Percentiles rank a stretch among this genome's conserved stretches.
These are phyloP conservation scores for Macrostomum cliftonense DNA, from an alignment of 2,888 invertebrate species.

Conservation along the genomic window DNA sequence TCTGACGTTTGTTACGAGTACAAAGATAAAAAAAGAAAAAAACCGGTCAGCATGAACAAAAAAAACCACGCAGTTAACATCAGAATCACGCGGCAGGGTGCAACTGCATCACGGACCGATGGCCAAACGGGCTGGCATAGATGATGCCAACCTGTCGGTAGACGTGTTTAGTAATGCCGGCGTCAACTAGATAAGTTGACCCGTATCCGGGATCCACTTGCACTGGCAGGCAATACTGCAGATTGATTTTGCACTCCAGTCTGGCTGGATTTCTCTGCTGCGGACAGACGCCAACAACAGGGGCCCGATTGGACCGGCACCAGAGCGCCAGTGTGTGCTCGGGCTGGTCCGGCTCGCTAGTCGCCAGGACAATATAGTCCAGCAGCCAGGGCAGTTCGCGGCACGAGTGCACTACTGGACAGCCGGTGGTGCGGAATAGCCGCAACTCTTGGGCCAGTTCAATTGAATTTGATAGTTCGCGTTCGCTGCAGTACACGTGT, in stretches of 20 bases:
- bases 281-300: too few relatives aligned
- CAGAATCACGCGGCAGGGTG: slow-evolving; percentile 13
- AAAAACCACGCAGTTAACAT: too few relatives aligned
- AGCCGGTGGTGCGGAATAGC: slow-evolving; percentile 23
- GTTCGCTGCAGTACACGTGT: slow-evolving; percentile 40
- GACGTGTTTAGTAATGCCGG: slow-evolving; percentile 58
- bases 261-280: too few relatives aligned
- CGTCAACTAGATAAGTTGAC: slow-evolving; percentile 58
- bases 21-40: too few relatives aligned
- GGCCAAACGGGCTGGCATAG: slow-evolving; percentile 66
- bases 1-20: too few relatives aligned
- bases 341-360: too few relatives aligned
- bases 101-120: slow-evolving; percentile 59
- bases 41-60: too few relatives aligned
- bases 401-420: neutral
- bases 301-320: too few relatives aligned
- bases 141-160: slow-evolving; percentile 55
- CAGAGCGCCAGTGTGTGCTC: too few relatives aligned
- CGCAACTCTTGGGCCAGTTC: slow-evolving; percentile 47
- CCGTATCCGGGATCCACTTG: slow-evolving; percentile 46
- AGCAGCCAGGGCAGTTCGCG: too few relatives aligned
- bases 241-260: slow-evolving; percentile 47
- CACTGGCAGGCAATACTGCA: slow-evolving; percentile 53
- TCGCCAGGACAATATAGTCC: too few relatives aligned
- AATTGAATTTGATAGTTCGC: slow-evolving; percentile 13